phyloP scores from a whole-genome alignment of 1,140 invertebrate species.

The Melanaphis sacchari region DNA sequence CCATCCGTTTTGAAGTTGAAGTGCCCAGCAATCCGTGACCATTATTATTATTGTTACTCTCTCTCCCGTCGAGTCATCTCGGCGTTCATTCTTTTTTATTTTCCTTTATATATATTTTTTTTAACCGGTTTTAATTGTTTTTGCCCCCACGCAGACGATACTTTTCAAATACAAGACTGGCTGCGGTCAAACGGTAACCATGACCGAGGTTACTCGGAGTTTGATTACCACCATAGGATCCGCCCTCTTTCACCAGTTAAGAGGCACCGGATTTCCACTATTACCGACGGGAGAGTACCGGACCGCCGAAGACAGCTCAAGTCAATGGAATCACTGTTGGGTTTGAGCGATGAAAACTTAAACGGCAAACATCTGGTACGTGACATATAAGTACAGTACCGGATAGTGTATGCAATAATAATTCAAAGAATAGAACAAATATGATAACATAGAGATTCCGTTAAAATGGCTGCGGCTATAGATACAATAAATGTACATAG shows the following conservation, averaged over 20 bases:
- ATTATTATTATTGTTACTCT: conserved; percentile 28
- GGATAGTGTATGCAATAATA: not conserved
- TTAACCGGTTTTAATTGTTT: conserved; percentile 53
- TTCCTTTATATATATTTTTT: conserved; percentile 21
- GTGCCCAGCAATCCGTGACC: conserved; percentile 36
- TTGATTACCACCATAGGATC: conserved; percentile 48
- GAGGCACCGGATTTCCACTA: conserved; percentile 68
- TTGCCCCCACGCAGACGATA: conserved; percentile 44
- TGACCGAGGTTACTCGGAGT: not conserved
- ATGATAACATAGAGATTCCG: not conserved
- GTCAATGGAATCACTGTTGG: conserved; percentile 83
- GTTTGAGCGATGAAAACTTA: conserved; percentile 64
- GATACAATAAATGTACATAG: not conserved
- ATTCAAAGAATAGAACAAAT: not conserved
- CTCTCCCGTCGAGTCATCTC: not conserved
- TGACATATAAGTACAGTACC: not conserved
- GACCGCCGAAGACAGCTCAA: conserved; percentile 76
- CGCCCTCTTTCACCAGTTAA: conserved; percentile 44
- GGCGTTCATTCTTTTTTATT: not conserved
- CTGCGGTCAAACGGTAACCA: conserved; percentile 44
- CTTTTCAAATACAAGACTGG: conserved; percentile 57
- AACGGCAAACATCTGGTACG: conserved; percentile 43
- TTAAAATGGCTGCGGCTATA: not conserved
- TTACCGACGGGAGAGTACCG: conserved; percentile 67
- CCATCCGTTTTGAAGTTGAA: conserved; percentile 43